Evolutionary conservation across 2,797 vertebrate genomes (phyloP), one percentile per base, ranked within the genome.

Genomic region (Sternotherus odoratus): DNA sequence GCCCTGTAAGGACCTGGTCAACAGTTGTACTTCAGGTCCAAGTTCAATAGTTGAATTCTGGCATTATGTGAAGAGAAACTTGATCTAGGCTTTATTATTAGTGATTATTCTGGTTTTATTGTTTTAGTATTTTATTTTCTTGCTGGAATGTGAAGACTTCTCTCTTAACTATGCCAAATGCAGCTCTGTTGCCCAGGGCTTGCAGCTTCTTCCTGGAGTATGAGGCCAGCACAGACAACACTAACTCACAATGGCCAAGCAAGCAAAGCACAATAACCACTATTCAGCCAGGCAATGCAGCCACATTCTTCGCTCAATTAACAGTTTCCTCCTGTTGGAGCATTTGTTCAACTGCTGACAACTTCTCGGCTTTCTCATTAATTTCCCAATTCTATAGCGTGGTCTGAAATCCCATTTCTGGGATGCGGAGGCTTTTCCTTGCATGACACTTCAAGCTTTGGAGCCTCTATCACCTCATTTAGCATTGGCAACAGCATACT

Each of bases 61-160:
- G 90, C 86, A 92, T 28, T 16, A 17, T 57, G 50, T 78, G 90
- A 86, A 78, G 72, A 75, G 91, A 92, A 89, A 56, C 21, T 89
- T 43, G 72, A 66, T 24, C 4, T 4, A 10, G 77, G 54, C 43
- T 92, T 16, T 86, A 4, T 8, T 92, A 83, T 90, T 84, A 95
- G 91, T 94, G 89, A 93, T 95, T 91, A 92, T 96, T 90, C 51
- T 36, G 77, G 16, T 1, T 82, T 95, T 95, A 24, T 75, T 80
- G 49, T 90, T n/a, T 51, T n/a, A 4, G 48, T 53, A 11, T 10
- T 49, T 85, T n/a, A n/a, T 77, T 82, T 82, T 21, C 46, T 3
- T 1, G 26, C 46, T 66, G 26, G 33, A 21, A 43, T 10, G 78
- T 91, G 88, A 89, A 87, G 85, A 82, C 33, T 4, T 92, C 13